These are phyloP conservation scores for Chlamydotis undulata DNA, from an alignment of 2,113 vertebrate species.

Conservation along the genomic window DNA sequence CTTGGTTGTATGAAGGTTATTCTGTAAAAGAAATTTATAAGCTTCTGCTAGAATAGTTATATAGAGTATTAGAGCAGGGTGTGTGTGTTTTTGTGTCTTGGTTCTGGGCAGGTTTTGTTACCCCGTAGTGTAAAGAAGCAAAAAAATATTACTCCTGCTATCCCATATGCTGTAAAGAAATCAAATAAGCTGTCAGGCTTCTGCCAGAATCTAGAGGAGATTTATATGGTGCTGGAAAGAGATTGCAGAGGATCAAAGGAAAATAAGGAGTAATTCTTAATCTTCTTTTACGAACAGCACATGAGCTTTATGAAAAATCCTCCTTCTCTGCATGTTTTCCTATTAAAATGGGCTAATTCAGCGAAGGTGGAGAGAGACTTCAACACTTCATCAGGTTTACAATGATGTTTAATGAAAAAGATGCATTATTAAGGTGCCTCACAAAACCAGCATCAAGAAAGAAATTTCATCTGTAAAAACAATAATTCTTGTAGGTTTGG, in stretches of 20 bases:
- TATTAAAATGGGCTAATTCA: neutral
- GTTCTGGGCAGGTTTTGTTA: neutral
- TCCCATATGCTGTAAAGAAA: neutral
- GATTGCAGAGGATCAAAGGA: conserved; percentile 14
- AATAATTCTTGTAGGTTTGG: neutral
- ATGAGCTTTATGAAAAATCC: neutral
- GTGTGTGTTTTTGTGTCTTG: neutral
- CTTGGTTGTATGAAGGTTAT: neutral
- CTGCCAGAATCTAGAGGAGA: neutral
- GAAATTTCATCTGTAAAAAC: neutral
- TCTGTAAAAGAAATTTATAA: neutral
- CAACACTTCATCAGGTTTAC: neutral
- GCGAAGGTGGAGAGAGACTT: neutral
- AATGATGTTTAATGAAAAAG: neutral
- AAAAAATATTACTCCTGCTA: neutral
- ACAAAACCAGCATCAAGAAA: neutral
- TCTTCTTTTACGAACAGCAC: neutral
- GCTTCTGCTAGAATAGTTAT: neutral
- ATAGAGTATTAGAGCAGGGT: neutral
- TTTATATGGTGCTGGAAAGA: neutral
- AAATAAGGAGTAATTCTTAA: neutral
- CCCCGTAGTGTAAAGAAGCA: neutral
- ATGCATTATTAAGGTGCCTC: neutral
- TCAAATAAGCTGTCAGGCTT: neutral
- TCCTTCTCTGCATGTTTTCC: neutral